phyloP scores from a whole-genome alignment of 1,140 invertebrate species.

The Drosophila sp. region DNA sequence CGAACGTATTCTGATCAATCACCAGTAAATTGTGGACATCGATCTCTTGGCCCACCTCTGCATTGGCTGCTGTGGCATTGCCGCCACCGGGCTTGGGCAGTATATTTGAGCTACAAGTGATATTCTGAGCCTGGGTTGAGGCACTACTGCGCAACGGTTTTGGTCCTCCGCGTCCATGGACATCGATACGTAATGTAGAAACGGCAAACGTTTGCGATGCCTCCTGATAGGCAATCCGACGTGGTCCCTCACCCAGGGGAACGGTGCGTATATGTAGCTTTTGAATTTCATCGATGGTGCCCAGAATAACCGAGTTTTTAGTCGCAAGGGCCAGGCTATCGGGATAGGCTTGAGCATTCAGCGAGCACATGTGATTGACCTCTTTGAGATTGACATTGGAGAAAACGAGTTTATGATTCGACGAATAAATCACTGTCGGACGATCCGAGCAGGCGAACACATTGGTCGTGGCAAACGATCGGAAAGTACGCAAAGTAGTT shows the following conservation, averaged over 20 bases:
- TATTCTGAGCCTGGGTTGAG: slow-evolving; percentile 88
- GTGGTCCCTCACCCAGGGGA: slow-evolving; percentile 95
- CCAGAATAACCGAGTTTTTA: slow-evolving; percentile 96
- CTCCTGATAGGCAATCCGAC: slow-evolving; percentile 97
- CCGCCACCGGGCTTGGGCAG: slow-evolving; percentile 80
- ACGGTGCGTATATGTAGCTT: slow-evolving; percentile 98
- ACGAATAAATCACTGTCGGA: slow-evolving; percentile 99
- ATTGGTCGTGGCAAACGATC: slow-evolving; percentile 96
- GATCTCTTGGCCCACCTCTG: slow-evolving; percentile 91
- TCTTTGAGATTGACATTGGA: slow-evolving; percentile 99
- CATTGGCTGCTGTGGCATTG: slow-evolving; percentile 82
- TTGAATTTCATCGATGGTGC: slow-evolving; percentile 99
- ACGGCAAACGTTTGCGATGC: slow-evolving; percentile 97
- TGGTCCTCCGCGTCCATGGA: slow-evolving; percentile 88
- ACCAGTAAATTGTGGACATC: slow-evolving; percentile 96
- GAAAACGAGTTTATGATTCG: slow-evolving; percentile 99
- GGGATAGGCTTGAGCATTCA: slow-evolving; percentile 97
- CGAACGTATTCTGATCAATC: slow-evolving; percentile 98
- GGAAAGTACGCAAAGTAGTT: slow-evolving; percentile 95
- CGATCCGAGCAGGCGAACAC: slow-evolving; percentile 99
- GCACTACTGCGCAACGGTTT: slow-evolving; percentile 89
- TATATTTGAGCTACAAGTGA: slow-evolving; percentile 84
- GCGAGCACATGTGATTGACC: slow-evolving; percentile 98
- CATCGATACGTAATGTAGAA: slow-evolving; percentile 94
- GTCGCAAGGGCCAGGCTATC: slow-evolving; percentile 97